Base-by-base conservation (phyloP, 2,888 invertebrate species). In the Tanypteryx hageni region DNA sequence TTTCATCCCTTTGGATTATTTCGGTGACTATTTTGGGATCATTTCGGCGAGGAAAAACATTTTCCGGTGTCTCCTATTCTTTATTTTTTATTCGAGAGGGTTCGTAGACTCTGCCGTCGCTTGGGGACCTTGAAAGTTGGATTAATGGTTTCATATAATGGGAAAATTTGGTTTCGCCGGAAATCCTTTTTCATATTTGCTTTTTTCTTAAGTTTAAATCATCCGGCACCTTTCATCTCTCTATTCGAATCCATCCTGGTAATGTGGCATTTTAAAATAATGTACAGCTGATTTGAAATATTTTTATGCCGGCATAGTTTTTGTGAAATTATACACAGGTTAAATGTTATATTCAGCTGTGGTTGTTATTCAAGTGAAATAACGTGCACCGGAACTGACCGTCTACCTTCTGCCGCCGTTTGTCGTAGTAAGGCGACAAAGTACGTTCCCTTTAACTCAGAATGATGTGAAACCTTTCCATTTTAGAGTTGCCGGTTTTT, bases 91-190 rank as follows among this genome's bases (percentile, higher is more conserved):
- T 76, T 13, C 27, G 27, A 27, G 27, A 27, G 10, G 68, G 68
- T 68, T 68, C 68, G 76, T 68, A 22, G 16, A 68, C 22, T 27
- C 76, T 27, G 76, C 27, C 22, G 44, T 44, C 44, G 5, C 44
- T 44, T 18, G 22, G 11, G 68, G 68, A 68, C 68, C 68, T 68
- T 68, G 76, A 22, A 76, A 27, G 27, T 22, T 27, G 76, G 22
- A 27, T 76, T 76, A 27, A 76, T 76, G 76, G 76, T 5, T 76
- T 76, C 76, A 76, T 76, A 76, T 76, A 22, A 27, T 76, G 76
- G 76, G 13, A 76, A 76, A 76, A 27, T 64, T n/a, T 68, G 68
- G 68, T 13, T n/a, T 8, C 76, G 22, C 22, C 76, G 22, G 76
- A 27, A 76, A 76, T 44, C 44, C 44, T 44, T 44, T 44, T 44